Conservation (phyloP, 2,888 invertebrate genomes). For the Eupithecia dodoneata region DNA sequence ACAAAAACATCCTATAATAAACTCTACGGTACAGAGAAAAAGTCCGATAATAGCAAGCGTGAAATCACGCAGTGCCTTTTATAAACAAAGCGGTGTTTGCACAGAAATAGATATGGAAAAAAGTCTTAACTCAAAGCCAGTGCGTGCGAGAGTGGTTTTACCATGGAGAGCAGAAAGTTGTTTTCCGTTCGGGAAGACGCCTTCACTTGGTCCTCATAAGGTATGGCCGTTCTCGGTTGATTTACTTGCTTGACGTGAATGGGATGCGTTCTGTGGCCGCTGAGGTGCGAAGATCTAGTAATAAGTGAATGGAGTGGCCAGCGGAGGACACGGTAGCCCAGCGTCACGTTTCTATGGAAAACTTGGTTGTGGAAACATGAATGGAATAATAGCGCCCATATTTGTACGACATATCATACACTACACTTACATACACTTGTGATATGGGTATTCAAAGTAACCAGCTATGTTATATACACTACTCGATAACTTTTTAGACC, state of each 20-base stretch:
- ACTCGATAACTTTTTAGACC: too few relatives aligned
- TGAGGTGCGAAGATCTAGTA: constrained; percentile 79
- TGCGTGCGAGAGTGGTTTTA: constrained; percentile 79
- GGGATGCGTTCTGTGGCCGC: constrained; percentile 77
- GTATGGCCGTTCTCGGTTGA: constrained; percentile 71
- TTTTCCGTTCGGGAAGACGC: constrained; percentile 74
- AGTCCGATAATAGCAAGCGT: constrained; percentile 48
- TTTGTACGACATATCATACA: background rate
- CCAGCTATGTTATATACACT: too few relatives aligned
- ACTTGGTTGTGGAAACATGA: constrained; percentile 14
- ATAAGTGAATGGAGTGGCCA: constrained; percentile 68
- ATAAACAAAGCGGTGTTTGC: constrained; percentile 49
- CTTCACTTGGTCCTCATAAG: constrained; percentile 67
- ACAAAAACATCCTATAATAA: constrained; percentile 50
- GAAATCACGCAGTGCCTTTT: constrained; percentile 49
- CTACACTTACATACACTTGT: background rate
- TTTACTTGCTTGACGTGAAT: constrained; percentile 81
- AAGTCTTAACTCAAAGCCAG: constrained; percentile 74
- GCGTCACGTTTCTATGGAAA: constrained; percentile 36
- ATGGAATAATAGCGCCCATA: background rate
- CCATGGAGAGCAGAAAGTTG: constrained; percentile 76
- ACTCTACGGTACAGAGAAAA: constrained; percentile 55
- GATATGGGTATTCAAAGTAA: background rate
- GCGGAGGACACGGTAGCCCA: constrained; percentile 10
- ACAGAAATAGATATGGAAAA: constrained; percentile 78